phyloP scores from a whole-genome alignment of 2,797 vertebrate genomes.

The Chanos chanos region DNA sequence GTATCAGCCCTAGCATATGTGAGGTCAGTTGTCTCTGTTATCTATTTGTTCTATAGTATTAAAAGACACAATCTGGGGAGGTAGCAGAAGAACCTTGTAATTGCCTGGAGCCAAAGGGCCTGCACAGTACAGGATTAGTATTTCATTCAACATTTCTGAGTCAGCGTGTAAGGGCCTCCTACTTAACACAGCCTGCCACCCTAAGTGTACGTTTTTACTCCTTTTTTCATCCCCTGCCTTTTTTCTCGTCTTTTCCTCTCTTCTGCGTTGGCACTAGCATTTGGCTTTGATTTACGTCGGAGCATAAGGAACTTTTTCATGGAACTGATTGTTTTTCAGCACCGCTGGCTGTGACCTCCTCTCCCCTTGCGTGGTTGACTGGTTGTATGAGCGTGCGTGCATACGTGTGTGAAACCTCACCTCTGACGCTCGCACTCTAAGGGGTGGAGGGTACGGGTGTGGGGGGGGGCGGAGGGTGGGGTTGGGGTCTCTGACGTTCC shows the following conservation, averaged over 20 bases:
- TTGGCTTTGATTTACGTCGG: slow-evolving; percentile 11
- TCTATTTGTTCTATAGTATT: too few species aligned
- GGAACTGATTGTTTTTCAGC: slow-evolving; percentile 25
- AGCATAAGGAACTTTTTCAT: slow-evolving; percentile 1
- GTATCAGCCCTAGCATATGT: too few species aligned
- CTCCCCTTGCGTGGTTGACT: neutral
- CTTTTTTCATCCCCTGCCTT: neutral
- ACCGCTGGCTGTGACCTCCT: slow-evolving; percentile 1
- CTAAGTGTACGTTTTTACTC: too few species aligned
- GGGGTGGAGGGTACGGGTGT: neutral
- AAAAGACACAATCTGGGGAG: too few species aligned
- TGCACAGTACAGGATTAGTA: slow-evolving; percentile 1
- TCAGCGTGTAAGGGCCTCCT: slow-evolving; percentile 1
- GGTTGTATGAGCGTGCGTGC: neutral
- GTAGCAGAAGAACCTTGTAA: too few species aligned
- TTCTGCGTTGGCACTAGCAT: neutral
- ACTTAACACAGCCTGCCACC: slow-evolving; percentile 7
- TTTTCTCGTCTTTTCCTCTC: neutral
- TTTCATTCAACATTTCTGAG: neutral
- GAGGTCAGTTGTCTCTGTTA: too few species aligned
- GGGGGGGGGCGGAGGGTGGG: neutral
- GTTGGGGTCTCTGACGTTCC: neutral
- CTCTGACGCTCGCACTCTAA: too few species aligned
- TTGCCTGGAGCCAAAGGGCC: too few species aligned
- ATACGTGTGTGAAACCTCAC: neutral